A percentile compares a stretch with the other conserved stretches of the same genome.
phyloP scores from a whole-genome alignment of 2,888 invertebrate species.

The Hirtodrosophila confusa region DNA sequence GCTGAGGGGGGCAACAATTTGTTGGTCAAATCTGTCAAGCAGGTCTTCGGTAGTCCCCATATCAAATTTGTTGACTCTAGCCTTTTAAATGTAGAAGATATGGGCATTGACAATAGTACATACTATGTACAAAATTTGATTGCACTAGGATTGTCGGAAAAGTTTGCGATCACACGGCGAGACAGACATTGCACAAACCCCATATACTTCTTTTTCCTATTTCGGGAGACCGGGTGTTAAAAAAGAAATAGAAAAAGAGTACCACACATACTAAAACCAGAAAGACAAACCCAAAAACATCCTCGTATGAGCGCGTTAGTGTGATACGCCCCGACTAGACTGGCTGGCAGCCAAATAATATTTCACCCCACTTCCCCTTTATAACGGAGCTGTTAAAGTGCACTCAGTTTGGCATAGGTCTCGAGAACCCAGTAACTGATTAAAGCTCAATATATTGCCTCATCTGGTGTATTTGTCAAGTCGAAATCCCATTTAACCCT shows the following conservation, averaged over 20 bases:
- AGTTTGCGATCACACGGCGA: too few relatives aligned
- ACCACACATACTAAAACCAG: conserved; percentile 4
- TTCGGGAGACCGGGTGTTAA: neutral
- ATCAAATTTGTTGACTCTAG: too few relatives aligned
- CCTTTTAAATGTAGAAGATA: too few relatives aligned
- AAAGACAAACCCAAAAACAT: conserved; percentile 2
- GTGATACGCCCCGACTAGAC: conserved; percentile 50
- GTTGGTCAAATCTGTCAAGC: too few relatives aligned
- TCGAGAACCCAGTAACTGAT: conserved; percentile 19
- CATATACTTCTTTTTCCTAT: too few relatives aligned
- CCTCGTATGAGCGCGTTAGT: conserved; percentile 5
- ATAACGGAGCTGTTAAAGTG: conserved; percentile 16
- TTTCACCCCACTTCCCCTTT: neutral
- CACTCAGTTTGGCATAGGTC: conserved; percentile 24
- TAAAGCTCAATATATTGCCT: conserved; percentile 11
- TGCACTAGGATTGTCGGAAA: too few relatives aligned
- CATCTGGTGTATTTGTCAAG: conserved; percentile 1
- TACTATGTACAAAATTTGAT: too few relatives aligned
- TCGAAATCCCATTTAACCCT: conserved; percentile 9
- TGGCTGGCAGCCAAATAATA: conserved; percentile 69
- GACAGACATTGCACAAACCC: too few relatives aligned
- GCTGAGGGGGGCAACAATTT: too few relatives aligned
- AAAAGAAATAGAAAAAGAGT: conserved; percentile 7
- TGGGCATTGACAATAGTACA: too few relatives aligned
- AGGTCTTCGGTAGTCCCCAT: too few relatives aligned